Base-by-base conservation (phyloP, 2,797 vertebrate species). In the Sebastes minor region DNA sequence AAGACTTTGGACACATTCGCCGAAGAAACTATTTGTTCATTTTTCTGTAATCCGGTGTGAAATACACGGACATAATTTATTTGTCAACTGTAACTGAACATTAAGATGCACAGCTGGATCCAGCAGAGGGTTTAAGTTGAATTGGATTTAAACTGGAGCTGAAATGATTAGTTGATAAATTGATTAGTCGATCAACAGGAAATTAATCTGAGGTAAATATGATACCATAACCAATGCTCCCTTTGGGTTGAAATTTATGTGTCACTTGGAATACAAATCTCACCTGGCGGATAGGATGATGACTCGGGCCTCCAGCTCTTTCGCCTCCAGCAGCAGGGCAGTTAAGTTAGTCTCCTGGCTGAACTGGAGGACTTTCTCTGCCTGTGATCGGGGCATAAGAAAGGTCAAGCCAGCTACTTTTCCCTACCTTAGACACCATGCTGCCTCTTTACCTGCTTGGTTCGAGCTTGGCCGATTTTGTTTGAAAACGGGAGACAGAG, bases 301-400 rank as follows among this genome's bases (percentile, higher is more conserved):
- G 89, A 99, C 99, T 0, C 99, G 94, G 79, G 99, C 99, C 95
- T 99, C 99, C 96, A 99, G 95, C 91, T 99, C 99, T 91, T 97
- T 97, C 0, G 98, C 99, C 93, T 99, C 99, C 94, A 98, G 96
- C 91, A 99, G 97, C 94, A 99, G 95, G 4, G 98, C 97, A 1
- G 99, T 99, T 96, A 99, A 96, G 8, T 99, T 99, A 96, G 98
- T 99, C 92, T 99, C 99, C 4, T 98, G 98, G 92, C 98, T 99
- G 93, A 99, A 99, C 95, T 99, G 99, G 94, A 99, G 97, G 93
- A 99, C 97, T 96, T 99, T 99, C 96, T 99, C 99, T 80, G 99
- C 98, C 99, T 99, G 97, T 89, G 96, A 96, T 98, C 86, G 83
- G 96, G 93, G 92, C 96, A 96, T 78, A 85, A 90, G 96, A 94